Evolutionary conservation across 2,113 vertebrate genomes (phyloP), one percentile per base, ranked within the genome.

Genomic region (chimpanzee (Pan troglodytes)): DNA sequence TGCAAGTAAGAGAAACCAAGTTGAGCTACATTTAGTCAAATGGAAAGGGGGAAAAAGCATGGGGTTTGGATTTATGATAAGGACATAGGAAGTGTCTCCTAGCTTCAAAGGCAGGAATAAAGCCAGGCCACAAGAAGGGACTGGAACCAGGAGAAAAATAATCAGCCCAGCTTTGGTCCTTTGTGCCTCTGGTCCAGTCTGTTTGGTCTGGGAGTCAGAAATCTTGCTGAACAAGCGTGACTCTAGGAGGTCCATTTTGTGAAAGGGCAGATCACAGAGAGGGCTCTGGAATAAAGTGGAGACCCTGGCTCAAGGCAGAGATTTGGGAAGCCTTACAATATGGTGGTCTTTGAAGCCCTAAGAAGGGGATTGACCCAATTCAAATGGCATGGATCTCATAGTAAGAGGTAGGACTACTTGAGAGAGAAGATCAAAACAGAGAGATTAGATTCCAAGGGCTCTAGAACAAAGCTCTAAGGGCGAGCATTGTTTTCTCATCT

Each of bases 161-260:
- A 23, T 17, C 75, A 81, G 43, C 67, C 3, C 8, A 1, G 18
- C n/a, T 90, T 23, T 9, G 20, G n/a, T 52, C 68, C 7, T 30
- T 73, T 14, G 8, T 75, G 3, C 3, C 67, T 20, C 52, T 4
- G 2, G 32, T 52, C 40, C 20, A 16, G 0, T 48, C 27, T 1
- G 6, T 48, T 18, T 80, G 52, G 23, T 35, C 30, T 17, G 6
- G 40, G 52, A 40, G 20, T 82, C 27, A 10, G 48, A 23, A 43
- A 16, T 35, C 25, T 2, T 22, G 2, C 0, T 0, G 10, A 43
- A 17, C 14, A 50, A 5, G 0, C 0, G 0, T 7, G 27, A 6
- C 25, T 8, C 25, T 25, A 48, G 68, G 25, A 23, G 8, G 8
- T 10, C 59, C n/a, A 67, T 40, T 11, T 27, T 38, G 59, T 3